phyloP scores from a whole-genome alignment of 2,113 vertebrate species.

The Bos taurus region ARS-UCD2.0 NC_037331.1:59791501-59792000 shows the following conservation, averaged over 20 bases:
- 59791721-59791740: not conserved
- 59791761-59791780: not conserved
- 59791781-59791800: accelerated
- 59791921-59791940: not conserved
- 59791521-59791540: not conserved
- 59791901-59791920: not conserved
- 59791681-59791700: not conserved
- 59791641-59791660: not conserved
- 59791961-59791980: not conserved
- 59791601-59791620: not conserved
- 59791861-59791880: not conserved
- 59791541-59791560: not conserved
- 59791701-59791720: not conserved
- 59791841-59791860: not conserved
- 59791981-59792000: not conserved
- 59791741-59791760: not conserved
- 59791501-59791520: not conserved
- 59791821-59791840: accelerated
- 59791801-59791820: not conserved
- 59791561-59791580: not conserved
- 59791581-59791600: not conserved
- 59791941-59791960: not conserved
- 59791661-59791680: not conserved
- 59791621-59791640: not conserved
- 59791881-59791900: accelerated